Evolutionary conservation across 2,797 vertebrate species (phyloP), one percentile per base, ranked within the genome.

Genomic region (Syncerus caffer): DNA sequence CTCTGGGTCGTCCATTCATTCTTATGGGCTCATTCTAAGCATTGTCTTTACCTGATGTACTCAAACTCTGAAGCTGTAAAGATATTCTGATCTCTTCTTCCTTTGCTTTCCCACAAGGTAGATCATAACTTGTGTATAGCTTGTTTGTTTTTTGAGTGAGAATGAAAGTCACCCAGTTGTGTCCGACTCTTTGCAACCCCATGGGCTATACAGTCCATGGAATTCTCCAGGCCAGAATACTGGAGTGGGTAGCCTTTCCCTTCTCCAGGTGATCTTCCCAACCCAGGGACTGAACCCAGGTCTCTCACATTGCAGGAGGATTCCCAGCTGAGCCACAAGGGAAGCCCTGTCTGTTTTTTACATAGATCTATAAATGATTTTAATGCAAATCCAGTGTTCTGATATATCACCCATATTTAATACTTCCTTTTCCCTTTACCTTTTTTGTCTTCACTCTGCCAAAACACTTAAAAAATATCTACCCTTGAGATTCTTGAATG

Each of bases 121-220:
- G 21, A 45, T 79, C 42, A 38, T 25, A n/a, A 31, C 2, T 45
- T 53, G 45, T 7, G 5, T 67, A 71, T 10, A 45, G 1, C 34
- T n/a, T 9, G 17, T 19, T 50, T 84, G 1, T 34, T 34, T 34
- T 67, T 34, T 67, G n/a, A 67, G 9, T 67, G 64, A 67, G 64
- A 34, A 21, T 21, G 64, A 21, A 67, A 34, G n/a, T 67, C 4
- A 0, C 64, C 34, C 17, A 67, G n/a, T 6, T 0, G 0, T 67
- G 9, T 34, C n/a, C 4, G 8, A 67, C 64, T 67, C 9, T 67
- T 67, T 67, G n/a, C 16, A n/a, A 67, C 17, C n/a, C 64, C 9
- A 34, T 21, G 64, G 17, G 17, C 31, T n/a, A n/a, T 3, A 64
- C 31, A 64, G 31, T 34, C 64, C n/a, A 67, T 34, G 17, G 17